phyloP scores from a whole-genome alignment of 2,797 vertebrate genomes.

The Sternarchorhynchus goeldii region DNA sequence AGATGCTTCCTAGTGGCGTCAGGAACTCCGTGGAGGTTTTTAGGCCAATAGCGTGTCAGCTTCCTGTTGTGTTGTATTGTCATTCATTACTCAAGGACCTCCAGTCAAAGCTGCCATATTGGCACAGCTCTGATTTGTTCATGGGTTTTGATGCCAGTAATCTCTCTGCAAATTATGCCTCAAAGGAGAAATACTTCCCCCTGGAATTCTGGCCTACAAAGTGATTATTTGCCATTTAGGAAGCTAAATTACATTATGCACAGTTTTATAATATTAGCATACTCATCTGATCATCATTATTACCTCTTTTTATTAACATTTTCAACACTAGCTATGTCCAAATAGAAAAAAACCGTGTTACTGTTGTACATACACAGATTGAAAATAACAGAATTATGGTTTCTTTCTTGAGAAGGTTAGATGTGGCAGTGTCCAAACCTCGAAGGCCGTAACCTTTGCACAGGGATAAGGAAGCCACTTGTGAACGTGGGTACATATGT shows the following conservation, averaged over 20 bases:
- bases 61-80: constrained; percentile 55
- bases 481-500: constrained; percentile 32
- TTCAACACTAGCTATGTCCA: constrained; percentile 1
- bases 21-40: constrained; percentile 50
- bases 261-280: constrained; percentile 24
- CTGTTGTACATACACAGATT: neutral
- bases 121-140: constrained; percentile 51
- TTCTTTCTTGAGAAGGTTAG: neutral
- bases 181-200: constrained; percentile 35
- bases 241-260: constrained; percentile 23
- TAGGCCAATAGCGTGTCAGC: constrained; percentile 44
- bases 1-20: constrained; percentile 65
- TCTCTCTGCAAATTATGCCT: constrained; percentile 40
- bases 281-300: constrained; percentile 19
- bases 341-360: neutral
- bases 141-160: constrained; percentile 45
- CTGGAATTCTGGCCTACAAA: constrained; percentile 42
- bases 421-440: constrained; percentile 19
- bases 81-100: constrained; percentile 55
- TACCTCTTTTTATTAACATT: constrained; percentile 19
- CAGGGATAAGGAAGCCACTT: neutral
- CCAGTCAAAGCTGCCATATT: constrained; percentile 55
- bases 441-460: constrained; percentile 22
- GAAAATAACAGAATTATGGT: constrained; percentile 27
- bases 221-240: constrained; percentile 38